phyloP scores from a whole-genome alignment of 30 jellyfish, hydroid and myxozoan species.

The Nemopilema nomurai region DNA sequence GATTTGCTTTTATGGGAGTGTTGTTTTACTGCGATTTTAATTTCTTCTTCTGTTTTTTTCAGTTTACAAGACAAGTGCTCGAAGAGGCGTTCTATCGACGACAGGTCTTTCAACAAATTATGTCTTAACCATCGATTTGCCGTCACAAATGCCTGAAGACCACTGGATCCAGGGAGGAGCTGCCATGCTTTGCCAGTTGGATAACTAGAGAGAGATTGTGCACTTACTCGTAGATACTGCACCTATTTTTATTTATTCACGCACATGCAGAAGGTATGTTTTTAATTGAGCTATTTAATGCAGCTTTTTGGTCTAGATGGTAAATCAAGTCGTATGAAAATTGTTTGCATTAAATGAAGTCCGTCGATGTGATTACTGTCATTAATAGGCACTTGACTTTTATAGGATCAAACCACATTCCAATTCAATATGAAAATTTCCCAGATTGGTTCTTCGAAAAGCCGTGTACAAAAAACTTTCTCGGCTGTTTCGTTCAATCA shows the following conservation, averaged over 20 bases:
- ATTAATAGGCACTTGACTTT: too few relatives aligned
- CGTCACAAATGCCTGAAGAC: constrained; percentile 53
- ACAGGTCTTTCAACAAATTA: constrained; percentile 76
- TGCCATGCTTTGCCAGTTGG: constrained; percentile 73
- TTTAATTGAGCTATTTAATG: neutral
- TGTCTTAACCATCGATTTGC: constrained; percentile 68
- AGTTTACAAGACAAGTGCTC: constrained; percentile 75
- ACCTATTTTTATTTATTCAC: neutral
- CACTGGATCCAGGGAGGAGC: constrained; percentile 81
- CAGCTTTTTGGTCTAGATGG: neutral
- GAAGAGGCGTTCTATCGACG: constrained; percentile 68
- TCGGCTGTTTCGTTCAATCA: too few relatives aligned
- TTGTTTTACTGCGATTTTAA: neutral
- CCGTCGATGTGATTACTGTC: too few relatives aligned
- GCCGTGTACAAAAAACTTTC: too few relatives aligned
- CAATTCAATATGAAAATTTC: too few relatives aligned
- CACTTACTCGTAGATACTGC: neutral
- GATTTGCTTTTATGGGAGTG: neutral
- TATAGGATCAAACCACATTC: too few relatives aligned
- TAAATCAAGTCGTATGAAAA: neutral
- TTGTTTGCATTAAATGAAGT: too few relatives aligned
- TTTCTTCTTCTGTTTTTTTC: constrained; percentile 1
- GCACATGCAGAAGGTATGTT: neutral
- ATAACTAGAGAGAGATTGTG: constrained; percentile 15
- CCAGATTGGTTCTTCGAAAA: too few relatives aligned